Evolutionary conservation across 2,888 invertebrate genomes (phyloP), one percentile per base, ranked within the genome.

Genomic region (Aleiodes alternator): DNA sequence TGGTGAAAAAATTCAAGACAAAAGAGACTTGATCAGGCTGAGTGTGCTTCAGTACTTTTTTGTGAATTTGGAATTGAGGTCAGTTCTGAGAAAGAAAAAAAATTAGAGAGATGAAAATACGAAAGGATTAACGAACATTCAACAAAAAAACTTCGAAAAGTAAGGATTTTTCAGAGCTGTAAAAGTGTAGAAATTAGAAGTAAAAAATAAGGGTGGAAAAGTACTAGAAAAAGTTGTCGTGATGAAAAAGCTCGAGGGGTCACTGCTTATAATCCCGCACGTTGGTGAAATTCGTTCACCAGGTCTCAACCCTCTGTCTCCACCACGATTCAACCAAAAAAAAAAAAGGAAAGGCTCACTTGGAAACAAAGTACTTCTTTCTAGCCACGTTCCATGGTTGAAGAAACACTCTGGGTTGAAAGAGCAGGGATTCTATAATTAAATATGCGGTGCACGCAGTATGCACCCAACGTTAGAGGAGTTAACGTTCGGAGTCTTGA

Each of bases 391-490:
- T 53, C 50, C 48, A 64, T 16, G 72, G 72, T 69, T 51, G 72
- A 55, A 56, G 57, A 72, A 72, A 74, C 51, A 71, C 75, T 71
- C 51, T 16, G 34, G 70, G 57, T 69, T n/a, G 34, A 73, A 51
- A 66, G 48, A 31, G 53, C 14, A 56, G 34, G 51, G 72, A 68
- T 77, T 68, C 76, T 59, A 64, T 72, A 78, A 79, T 79, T 79
- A 77, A 80, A 73, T 77, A 78, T 80, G 74, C 79, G 51, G 57
- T 56, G 31, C 80, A 77, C 72, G 80, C 69, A 51, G 68, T 43
- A 8, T 43, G 43, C 43, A 38, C 16, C 57, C 71, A 69, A 56
- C 51, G 69, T 38, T 31, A 14, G 51, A 68, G 73, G 64, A 80
- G 78, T 79, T 79, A 77, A 78, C 79, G 76, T 69, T 29, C 69